Conservation (phyloP, 2,113 vertebrate genomes). For the Donacobius atricapilla region DNA sequence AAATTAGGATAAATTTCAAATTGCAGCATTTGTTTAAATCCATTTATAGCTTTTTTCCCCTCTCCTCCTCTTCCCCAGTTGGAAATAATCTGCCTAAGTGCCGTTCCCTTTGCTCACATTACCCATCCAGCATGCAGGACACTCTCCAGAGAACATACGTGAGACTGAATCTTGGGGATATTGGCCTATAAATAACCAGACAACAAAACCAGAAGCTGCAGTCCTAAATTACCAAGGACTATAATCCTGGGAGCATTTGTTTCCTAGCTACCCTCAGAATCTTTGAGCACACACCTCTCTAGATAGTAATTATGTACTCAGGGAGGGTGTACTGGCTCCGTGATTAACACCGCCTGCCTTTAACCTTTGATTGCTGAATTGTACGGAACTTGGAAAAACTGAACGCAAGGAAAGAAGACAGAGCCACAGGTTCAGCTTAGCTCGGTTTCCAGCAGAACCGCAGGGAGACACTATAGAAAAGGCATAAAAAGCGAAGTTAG, state of each 20-base stretch:
- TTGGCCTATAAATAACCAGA: neutral
- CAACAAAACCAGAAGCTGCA: slow-evolving; percentile 6
- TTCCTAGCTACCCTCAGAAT: slow-evolving; percentile 42
- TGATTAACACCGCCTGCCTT: slow-evolving; percentile 19
- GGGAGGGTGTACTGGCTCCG: neutral
- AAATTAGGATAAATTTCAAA: neutral
- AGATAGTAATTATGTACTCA: slow-evolving; percentile 48
- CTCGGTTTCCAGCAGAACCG: neutral
- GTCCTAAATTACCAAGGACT: slow-evolving; percentile 15
- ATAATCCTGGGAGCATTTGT: slow-evolving; percentile 35
- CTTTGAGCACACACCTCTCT: slow-evolving; percentile 25
- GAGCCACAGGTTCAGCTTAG: neutral
- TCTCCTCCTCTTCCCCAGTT: neutral
- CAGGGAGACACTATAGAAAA: neutral
- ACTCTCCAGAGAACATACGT: neutral
- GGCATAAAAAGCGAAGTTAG: neutral
- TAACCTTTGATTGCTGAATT: slow-evolving; percentile 7
- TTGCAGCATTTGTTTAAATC: neutral
- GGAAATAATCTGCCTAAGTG: neutral
- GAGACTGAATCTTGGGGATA: neutral
- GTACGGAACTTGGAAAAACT: neutral
- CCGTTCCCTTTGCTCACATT: neutral
- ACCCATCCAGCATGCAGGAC: neutral
- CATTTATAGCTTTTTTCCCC: neutral
- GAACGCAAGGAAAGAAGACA: neutral